A percentile compares a stretch with the other conserved stretches of the same genome.
These are phyloP conservation scores for Exocentrus adspersus DNA, from an alignment of 2,888 invertebrate species.

Conservation along the genomic window DNA sequence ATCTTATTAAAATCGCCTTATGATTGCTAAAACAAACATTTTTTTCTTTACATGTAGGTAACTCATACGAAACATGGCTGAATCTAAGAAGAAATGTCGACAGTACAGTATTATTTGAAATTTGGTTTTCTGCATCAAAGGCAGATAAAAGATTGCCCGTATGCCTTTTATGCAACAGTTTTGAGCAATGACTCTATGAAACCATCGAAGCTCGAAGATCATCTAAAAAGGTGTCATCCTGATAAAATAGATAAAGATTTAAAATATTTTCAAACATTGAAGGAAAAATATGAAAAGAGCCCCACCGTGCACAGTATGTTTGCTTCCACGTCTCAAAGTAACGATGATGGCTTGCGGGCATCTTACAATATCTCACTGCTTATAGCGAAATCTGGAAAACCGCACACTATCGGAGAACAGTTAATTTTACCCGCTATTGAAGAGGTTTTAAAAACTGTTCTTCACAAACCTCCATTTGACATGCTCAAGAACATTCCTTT, in stretches of 20 bases:
- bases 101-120: constrained; percentile 23
- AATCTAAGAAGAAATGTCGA: background rate
- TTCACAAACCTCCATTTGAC: background rate
- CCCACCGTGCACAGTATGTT: constrained; percentile 37
- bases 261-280: background rate
- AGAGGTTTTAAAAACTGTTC: constrained; percentile 29
- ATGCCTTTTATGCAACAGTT: constrained; percentile 41
- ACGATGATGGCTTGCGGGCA: constrained; percentile 46
- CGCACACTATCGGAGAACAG: constrained; percentile 53
- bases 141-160: constrained; percentile 35
- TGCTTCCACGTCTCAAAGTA: constrained; percentile 42
- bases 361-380: constrained; percentile 50
- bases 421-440: constrained; percentile 54
- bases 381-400: constrained; percentile 42
- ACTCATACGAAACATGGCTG: no score
- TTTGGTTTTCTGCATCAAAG: constrained; percentile 29
- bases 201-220: constrained; percentile 10
- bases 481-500: background rate
- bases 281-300: background rate
- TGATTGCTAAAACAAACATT: background rate
- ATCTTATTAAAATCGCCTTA: background rate
- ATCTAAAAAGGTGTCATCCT: constrained; percentile 5
- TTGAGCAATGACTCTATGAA: constrained; percentile 26
- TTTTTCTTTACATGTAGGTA: background rate
- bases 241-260: background rate